Percentiles rank a stretch among this genome's conserved stretches.
These are phyloP conservation scores for Galerucella calmariensis DNA, from an alignment of 2,888 invertebrate species.

Conservation along the genomic window DNA sequence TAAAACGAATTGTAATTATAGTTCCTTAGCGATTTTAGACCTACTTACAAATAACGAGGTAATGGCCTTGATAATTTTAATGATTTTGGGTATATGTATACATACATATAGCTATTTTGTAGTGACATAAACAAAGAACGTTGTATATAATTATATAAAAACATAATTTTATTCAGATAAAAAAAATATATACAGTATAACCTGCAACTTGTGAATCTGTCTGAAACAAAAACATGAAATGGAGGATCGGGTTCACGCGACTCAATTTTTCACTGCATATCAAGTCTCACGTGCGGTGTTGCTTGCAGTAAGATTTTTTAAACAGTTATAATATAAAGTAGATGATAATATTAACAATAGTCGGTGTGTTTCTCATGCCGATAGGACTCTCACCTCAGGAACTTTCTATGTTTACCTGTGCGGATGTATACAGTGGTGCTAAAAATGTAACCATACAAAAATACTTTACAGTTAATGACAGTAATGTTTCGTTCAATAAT, in stretches of 20 bases:
- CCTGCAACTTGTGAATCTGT: neutral
- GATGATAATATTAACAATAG: slow-evolving; percentile 14
- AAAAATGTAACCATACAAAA: neutral
- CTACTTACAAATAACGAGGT: slow-evolving; percentile 26
- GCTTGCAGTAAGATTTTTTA: slow-evolving; percentile 28
- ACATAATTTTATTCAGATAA: neutral
- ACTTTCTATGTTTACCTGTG: slow-evolving; percentile 10
- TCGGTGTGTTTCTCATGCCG: slow-evolving; percentile 3
- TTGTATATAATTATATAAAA: neutral
- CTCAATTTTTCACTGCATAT: slow-evolving; percentile 20
- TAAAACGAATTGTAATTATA: neutral
- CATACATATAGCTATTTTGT: neutral
- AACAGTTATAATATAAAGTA: slow-evolving; percentile 19
- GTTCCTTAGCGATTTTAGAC: neutral
- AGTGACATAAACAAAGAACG: slow-evolving; percentile 14
- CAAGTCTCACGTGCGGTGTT: slow-evolving; percentile 30
- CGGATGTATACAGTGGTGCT: neutral
- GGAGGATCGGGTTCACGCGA: slow-evolving; percentile 26
- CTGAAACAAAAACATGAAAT: slow-evolving; percentile 23
- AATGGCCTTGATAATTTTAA: slow-evolving; percentile 41
- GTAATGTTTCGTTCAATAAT: too few relatives aligned
- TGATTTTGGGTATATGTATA: slow-evolving; percentile 14
- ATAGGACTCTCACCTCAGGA: slow-evolving; percentile 16
- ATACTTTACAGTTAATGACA: neutral
- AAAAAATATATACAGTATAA: neutral